phyloP scores from a whole-genome alignment of 2,113 vertebrate genomes.

The Vanacampus margaritifer region DNA sequence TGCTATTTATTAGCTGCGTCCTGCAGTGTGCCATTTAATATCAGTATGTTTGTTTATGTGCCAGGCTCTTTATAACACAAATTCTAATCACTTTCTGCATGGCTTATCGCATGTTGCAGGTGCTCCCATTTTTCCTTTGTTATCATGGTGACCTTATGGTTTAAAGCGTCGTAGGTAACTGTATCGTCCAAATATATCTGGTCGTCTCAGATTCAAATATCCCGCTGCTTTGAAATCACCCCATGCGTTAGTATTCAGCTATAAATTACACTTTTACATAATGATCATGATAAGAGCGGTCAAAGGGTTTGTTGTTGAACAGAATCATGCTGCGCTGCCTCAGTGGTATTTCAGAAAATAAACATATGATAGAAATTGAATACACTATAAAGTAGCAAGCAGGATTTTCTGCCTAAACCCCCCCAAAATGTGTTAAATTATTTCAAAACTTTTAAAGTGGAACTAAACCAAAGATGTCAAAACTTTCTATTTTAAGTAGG shows the following conservation, averaged over 20 bases:
- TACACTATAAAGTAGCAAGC: not conserved
- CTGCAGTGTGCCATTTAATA: not conserved
- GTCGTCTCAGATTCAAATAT: not conserved
- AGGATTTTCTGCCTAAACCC: not conserved
- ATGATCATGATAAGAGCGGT: not conserved
- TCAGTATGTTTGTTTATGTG: not conserved
- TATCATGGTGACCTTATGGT: slow-evolving; percentile 48
- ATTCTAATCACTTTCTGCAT: slow-evolving; percentile 10
- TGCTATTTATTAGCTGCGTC: not conserved
- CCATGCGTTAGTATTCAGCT: not conserved
- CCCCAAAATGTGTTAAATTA: not conserved
- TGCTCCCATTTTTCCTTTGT: slow-evolving; percentile 18
- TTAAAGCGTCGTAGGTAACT: slow-evolving; percentile 35
- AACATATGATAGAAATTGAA: not conserved
- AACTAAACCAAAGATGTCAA: too few species aligned
- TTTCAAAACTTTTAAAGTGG: not conserved
- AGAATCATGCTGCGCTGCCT: not conserved
- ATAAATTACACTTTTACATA: slow-evolving; percentile 2
- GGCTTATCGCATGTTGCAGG: slow-evolving; percentile 33
- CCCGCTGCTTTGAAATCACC: slow-evolving; percentile 7
- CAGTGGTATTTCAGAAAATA: not conserved
- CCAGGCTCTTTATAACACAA: not conserved
- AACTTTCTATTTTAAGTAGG: too few species aligned
- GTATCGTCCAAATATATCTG: not conserved
- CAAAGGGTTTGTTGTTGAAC: slow-evolving; percentile 1